Conservation (phyloP, 2,113 vertebrate species). For the Microcebus jonahi region DNA sequence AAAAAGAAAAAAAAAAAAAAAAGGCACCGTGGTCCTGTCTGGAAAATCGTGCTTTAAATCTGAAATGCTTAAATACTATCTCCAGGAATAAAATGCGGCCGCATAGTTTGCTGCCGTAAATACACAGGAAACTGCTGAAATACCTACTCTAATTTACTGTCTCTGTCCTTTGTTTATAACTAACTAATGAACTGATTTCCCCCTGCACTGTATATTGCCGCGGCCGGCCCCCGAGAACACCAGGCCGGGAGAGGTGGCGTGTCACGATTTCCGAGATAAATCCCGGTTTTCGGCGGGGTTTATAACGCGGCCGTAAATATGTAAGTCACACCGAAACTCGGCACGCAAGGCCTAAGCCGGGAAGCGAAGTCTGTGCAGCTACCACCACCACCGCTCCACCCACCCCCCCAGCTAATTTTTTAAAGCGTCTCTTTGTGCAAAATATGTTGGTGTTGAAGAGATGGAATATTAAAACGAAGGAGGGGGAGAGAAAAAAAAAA, state of each 20-base stretch:
- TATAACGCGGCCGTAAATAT: slow-evolving; percentile 85
- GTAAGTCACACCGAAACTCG: slow-evolving; percentile 82
- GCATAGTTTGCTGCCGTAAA: slow-evolving; percentile 84
- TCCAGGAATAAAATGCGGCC: slow-evolving; percentile 83
- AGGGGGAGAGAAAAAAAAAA: not conserved
- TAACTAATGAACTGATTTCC: slow-evolving; percentile 86
- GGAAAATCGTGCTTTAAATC: slow-evolving; percentile 82
- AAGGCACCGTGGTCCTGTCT: slow-evolving; percentile 76
- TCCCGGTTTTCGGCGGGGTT: slow-evolving; percentile 81
- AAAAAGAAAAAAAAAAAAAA: slow-evolving; percentile 45
- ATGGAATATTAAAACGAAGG: not conserved
- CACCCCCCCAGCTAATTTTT: not conserved
- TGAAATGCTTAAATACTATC: slow-evolving; percentile 84
- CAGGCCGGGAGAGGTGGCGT: slow-evolving; percentile 72
- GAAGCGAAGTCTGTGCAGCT: slow-evolving; percentile 72
- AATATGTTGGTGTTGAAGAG: slow-evolving; percentile 18
- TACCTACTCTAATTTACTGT: slow-evolving; percentile 85
- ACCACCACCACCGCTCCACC: not conserved
- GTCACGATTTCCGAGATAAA: slow-evolving; percentile 83
- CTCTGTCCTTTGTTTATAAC: slow-evolving; percentile 87
- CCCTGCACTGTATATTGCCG: slow-evolving; percentile 83
- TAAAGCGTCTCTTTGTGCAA: not conserved
- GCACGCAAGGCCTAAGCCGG: slow-evolving; percentile 75
- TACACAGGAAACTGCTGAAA: slow-evolving; percentile 83
- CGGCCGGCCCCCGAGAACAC: slow-evolving; percentile 69